Base-by-base conservation (phyloP, 2,113 vertebrate species). In the Gulo gulo region DNA sequence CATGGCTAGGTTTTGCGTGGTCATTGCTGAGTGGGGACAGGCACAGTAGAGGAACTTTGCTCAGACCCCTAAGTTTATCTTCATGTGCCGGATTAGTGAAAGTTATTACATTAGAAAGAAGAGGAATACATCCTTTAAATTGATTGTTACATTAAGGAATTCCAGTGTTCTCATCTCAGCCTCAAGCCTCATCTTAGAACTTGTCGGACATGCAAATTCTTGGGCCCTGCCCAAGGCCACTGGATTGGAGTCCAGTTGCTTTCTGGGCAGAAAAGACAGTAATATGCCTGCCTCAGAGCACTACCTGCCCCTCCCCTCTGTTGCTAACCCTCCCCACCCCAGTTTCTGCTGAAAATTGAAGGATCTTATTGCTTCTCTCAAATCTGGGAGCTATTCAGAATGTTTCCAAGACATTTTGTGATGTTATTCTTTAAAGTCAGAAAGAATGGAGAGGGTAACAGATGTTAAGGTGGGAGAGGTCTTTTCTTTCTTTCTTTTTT, bases 141-240 rank as follows among this genome's bases (percentile, higher is more conserved):
- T 52, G 52, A 15, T 76, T 71, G 73, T 84, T 83, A 92, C 9
- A 63, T 78, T 88, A 87, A 96, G n/a, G 80, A 81, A 78, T 61
- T 71, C 42, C 34, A 42, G 74, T 74, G 5, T 84, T 82, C 29
- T 73, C 39, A 71, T 36, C 10, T 52, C 23, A 73, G 9, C 36
- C n/a, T 94, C 14, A 82, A 61, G 18, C 67, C 29, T 90, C 12
- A 31, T 23, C 34, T 59, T 71, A 45, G 78, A 85, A 78, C 23
- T 63, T 95, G 76, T 36, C 59, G 79, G 83, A 97, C 95, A 95
- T 87, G 55, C 16, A 92, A 85, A 87, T 63, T 95, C 39, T 57
- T 84, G 36, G 26, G 3, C 9, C 50, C 7, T 16, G 6, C 7
- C 45, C 67, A 57, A 82, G 71, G 73, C 23, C 24, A 65, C 26